Conservation (phyloP, 2,113 vertebrate species). For the Sisor rabdophorus region DNA sequence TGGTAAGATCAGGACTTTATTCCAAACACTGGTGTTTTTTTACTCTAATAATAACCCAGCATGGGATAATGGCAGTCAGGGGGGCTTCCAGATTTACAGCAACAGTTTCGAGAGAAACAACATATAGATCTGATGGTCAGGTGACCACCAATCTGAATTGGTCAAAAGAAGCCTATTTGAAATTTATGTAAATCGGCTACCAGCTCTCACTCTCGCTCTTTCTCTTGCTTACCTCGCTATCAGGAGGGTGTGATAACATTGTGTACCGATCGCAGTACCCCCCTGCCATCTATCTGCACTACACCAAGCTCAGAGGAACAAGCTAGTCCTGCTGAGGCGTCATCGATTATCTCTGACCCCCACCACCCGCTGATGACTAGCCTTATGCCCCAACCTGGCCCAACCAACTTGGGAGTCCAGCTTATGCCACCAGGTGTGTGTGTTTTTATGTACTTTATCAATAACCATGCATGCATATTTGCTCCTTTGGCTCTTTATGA, state of each 20-base stretch:
- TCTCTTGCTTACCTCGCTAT: not conserved
- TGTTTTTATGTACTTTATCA: not conserved
- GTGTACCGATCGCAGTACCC: slow-evolving; percentile 68
- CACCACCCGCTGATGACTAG: slow-evolving; percentile 78
- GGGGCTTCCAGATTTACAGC: too few relatives aligned
- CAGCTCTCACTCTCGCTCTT: not conserved
- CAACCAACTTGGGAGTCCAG: slow-evolving; percentile 67
- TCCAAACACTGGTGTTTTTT: too few relatives aligned
- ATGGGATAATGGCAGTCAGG: too few relatives aligned
- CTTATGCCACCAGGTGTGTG: slow-evolving; percentile 80
- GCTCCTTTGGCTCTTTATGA: not conserved
- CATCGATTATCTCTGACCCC: slow-evolving; percentile 60
- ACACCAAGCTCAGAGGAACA: slow-evolving; percentile 84
- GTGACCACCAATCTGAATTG: too few relatives aligned
- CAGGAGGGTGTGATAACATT: slow-evolving; percentile 79
- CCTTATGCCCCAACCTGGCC: slow-evolving; percentile 67
- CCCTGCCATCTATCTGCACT: slow-evolving; percentile 73
- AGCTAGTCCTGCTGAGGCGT: slow-evolving; percentile 67
- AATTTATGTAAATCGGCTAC: too few relatives aligned
- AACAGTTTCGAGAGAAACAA: too few relatives aligned
- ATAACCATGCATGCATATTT: not conserved
- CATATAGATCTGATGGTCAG: too few relatives aligned
- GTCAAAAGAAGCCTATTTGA: too few relatives aligned
- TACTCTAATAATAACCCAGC: too few relatives aligned
- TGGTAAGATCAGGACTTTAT: too few relatives aligned